Conservation (phyloP, 2,113 vertebrate species). For the Eudorcas thomsonii region DNA sequence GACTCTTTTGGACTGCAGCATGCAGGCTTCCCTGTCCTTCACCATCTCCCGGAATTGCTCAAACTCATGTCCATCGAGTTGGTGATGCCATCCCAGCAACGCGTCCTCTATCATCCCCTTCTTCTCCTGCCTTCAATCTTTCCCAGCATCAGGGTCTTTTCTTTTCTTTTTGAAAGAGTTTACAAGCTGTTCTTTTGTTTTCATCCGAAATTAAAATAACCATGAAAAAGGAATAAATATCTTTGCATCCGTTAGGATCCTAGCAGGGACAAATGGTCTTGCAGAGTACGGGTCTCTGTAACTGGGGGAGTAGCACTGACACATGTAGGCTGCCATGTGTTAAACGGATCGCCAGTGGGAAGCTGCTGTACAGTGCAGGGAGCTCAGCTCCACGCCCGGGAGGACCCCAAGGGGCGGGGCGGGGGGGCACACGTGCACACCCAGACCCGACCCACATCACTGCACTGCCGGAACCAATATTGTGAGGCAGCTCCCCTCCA, state of each 20-base stretch:
- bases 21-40: not conserved
- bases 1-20: not conserved
- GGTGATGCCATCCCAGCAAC: not conserved
- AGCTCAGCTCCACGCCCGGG: not conserved
- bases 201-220: constrained; percentile 6
- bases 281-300: not conserved
- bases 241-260: not conserved
- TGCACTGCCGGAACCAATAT: not conserved
- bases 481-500: not conserved
- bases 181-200: not conserved
- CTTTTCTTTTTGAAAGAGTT: not conserved
- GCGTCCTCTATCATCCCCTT: not conserved
- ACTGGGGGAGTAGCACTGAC: not conserved
- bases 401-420: accelerated
- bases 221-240: not conserved
- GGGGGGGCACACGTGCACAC: not conserved
- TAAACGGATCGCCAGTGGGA: not conserved
- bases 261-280: not conserved
- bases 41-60: not conserved
- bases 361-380: not conserved
- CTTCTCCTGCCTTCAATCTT: not conserved
- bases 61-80: not conserved
- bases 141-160: not conserved
- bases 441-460: not conserved
- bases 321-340: not conserved